Evolutionary conservation across 2,797 vertebrate genomes (phyloP), one percentile per base, ranked within the genome.

Genomic region (Coregonus suidteri): DNA sequence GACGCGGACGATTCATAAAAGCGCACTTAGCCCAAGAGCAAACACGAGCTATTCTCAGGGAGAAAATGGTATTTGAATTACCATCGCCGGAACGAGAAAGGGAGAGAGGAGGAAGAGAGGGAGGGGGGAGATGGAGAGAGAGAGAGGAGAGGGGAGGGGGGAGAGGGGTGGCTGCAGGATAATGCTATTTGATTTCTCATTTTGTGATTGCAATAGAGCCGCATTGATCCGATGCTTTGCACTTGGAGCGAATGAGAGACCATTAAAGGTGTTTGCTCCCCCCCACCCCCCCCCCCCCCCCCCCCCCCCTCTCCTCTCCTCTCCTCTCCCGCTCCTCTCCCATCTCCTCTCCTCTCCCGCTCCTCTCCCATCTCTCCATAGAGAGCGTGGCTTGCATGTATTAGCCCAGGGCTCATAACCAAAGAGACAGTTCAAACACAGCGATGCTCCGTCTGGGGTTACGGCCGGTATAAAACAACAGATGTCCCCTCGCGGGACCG

Each of bases 181-280:
- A 97, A 97, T 97, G 96, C 96, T 96, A 96, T 96, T 97, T 97
- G 97, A 97, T 96, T 98, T 97, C 96, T 96, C 96, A 96, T 97
- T 97, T 96, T 97, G 96, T 97, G 94, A 97, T 98, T 97, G 97
- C 96, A 97, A 96, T 97, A 96, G 96, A 95, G 93, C 94, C 92
- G 95, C 96, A 98, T 96, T 97, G 97, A 97, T 98, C 96, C 96
- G 95, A 97, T 96, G 96, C 96, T 92, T 95, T 93, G 93, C 94
- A 94, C 94, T 95, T 93, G 90, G 94, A 95, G 95, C 91, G 95
- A 97, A 96, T 95, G 95, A 96, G 95, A 96, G 95, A 96, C 96
- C 96, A 97, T 97, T 97, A 96, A 96, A 98, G 95, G 95, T 96
- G 97, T 96, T 96, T 96, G 95, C 93, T 75, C 82, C 92, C 89